Evolutionary conservation across 2,797 vertebrate genomes (phyloP), one percentile per base, ranked within the genome.

Genomic region (Pelodytes ibericus): DNA sequence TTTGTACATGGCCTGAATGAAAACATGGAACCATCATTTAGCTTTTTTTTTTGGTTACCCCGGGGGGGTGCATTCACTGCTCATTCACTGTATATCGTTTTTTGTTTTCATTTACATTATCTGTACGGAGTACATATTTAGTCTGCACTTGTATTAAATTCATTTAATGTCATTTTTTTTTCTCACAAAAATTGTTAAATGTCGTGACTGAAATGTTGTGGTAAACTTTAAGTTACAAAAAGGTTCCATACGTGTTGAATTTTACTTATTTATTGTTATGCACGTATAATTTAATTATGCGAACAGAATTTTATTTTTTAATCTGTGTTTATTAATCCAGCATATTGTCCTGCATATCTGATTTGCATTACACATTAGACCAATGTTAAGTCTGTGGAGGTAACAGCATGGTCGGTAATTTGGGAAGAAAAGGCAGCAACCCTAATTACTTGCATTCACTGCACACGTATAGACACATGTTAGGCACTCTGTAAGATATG

Each of bases 61-160:
- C n/a, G n/a, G n/a, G 88, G 91, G 92, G 92, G 95, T 97, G 94
- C 95, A 94, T 91, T 95, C 95, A 96, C 94, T 96, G 95, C 96
- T 94, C 95, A 94, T 91, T 95, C 95, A 96, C 94, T 96, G 94
- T 97, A 90, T 93, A 94, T 89, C 90, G n/a, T 88, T 90, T 88
- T 22, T 81, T 82, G 86, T 88, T 82, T 83, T 87, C 89, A 93
- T 88, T 90, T 86, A 72, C 88, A 89, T 87, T 88, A 91, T 85
- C 86, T 88, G 84, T 93, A 92, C 92, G 91, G 92, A 87, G 86
- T 91, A 88, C 89, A 87, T 90, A 91, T 91, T 92, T 93, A 96
- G 91, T 92, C 90, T 93, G 93, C 93, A 96, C 92, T 88, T 93
- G 83, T 92, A 92, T 89, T 81, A 93, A 90, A 94, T 91, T 83